Percentiles rank a stretch among this genome's conserved stretches.
Evolutionary conservation across 2,888 invertebrate genomes (phyloP).

Genomic region (Synanthedon myopaeformis): DNA sequence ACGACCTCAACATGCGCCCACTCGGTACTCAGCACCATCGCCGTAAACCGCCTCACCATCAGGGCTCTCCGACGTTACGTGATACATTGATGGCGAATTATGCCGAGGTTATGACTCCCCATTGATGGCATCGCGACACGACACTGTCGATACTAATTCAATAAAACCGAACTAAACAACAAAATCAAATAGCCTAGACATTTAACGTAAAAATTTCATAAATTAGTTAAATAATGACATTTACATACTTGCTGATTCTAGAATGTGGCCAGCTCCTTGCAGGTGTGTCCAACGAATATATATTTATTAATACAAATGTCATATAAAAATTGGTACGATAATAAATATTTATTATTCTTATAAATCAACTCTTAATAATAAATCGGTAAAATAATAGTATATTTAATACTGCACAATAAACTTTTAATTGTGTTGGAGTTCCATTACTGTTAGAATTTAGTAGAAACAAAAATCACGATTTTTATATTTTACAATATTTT

Average conservation of each 20-base stretch:
- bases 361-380: too few relatives aligned
- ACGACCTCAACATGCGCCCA: slow-evolving; percentile 99
- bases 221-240: slow-evolving; percentile 60
- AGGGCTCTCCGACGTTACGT: slow-evolving; percentile 57
- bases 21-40: slow-evolving; percentile 94
- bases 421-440: too few relatives aligned
- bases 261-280: slow-evolving; percentile 58
- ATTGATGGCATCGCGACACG: slow-evolving; percentile 27
- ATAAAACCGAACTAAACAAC: slow-evolving; percentile 15
- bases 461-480: too few relatives aligned
- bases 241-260: slow-evolving; percentile 70
- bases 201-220: slow-evolving; percentile 31
- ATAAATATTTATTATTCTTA: too few relatives aligned
- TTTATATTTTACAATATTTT: too few relatives aligned
- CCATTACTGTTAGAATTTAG: too few relatives aligned
- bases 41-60: slow-evolving; percentile 60
- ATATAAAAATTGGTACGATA: slow-evolving; percentile 1
- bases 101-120: slow-evolving; percentile 49
- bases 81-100: slow-evolving; percentile 30
- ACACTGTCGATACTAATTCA: slow-evolving; percentile 14
- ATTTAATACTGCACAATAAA: too few relatives aligned
- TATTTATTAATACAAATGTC: slow-evolving; percentile 1
- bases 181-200: slow-evolving; percentile 8
- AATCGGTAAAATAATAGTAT: too few relatives aligned
- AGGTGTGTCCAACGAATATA: slow-evolving; percentile 43